A percentile compares a stretch with the other conserved stretches of the same genome.
Conservation (phyloP, 2,797 vertebrate genomes). For the Etheostoma nigrum region DNA sequence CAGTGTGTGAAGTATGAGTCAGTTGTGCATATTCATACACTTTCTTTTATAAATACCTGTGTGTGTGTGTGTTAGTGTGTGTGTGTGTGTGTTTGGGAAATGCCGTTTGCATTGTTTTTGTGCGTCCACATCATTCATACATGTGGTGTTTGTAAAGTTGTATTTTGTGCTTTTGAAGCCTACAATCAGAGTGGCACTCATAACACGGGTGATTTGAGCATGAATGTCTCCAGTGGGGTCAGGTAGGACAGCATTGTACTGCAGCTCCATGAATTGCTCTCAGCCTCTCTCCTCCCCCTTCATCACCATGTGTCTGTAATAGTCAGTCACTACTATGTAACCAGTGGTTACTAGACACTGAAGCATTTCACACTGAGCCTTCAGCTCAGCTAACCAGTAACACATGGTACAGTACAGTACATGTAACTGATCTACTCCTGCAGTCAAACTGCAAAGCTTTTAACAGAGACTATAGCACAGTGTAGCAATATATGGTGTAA, state of each 20-base stretch:
- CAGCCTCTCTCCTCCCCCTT: slow-evolving; percentile 23
- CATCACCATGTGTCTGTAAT: slow-evolving; percentile 40
- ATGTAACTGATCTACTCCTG: background rate
- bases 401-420: background rate
- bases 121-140: background rate
- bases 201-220: slow-evolving; percentile 40
- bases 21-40: background rate
- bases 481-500: background rate
- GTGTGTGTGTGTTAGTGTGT: background rate
- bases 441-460: background rate
- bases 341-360: background rate
- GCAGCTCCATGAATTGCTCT: slow-evolving; percentile 34
- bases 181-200: slow-evolving; percentile 19
- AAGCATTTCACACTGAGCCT: background rate
- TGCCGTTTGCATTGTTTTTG: background rate
- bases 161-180: slow-evolving; percentile 18
- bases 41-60: background rate
- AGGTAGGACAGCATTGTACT: background rate
- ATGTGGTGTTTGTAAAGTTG: slow-evolving; percentile 22
- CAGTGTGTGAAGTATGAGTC: background rate
- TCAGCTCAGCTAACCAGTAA: background rate
- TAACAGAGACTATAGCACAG: background rate
- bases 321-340: slow-evolving; percentile 20
- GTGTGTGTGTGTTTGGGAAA: background rate
- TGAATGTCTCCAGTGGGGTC: slow-evolving; percentile 43